Evolutionary conservation across 2,888 invertebrate species (phyloP).

Genomic region (Agrilus mali): DNA sequence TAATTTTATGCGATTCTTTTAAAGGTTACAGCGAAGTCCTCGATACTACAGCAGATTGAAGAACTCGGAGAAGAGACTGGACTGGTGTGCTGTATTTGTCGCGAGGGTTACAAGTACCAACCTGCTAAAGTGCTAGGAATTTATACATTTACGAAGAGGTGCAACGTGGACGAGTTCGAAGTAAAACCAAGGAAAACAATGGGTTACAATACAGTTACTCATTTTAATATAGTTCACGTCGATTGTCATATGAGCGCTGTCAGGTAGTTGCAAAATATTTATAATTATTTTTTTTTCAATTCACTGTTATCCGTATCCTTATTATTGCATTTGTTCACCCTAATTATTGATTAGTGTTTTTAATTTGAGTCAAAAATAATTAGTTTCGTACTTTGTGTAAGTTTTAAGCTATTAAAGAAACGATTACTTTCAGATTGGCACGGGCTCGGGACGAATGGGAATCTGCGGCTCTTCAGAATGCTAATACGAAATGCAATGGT

Average conservation of each 20-base stretch:
- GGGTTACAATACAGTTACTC: constrained; percentile 89
- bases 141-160: constrained; percentile 93
- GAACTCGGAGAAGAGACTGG: constrained; percentile 93
- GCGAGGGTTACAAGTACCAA: constrained; percentile 94
- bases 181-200: constrained; percentile 76
- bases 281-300: not conserved
- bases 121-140: constrained; percentile 88
- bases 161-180: constrained; percentile 88
- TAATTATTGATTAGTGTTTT: too few relatives aligned
- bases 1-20: not conserved
- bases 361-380: not conserved
- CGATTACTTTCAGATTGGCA: constrained; percentile 20
- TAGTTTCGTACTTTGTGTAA: too few relatives aligned
- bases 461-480: constrained; percentile 93
- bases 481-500: constrained; percentile 95
- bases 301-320: not conserved
- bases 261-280: constrained; percentile 37
- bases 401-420: not conserved
- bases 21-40: constrained; percentile 72
- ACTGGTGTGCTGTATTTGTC: constrained; percentile 91
- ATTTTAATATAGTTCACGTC: constrained; percentile 96
- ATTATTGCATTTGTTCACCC: not conserved
- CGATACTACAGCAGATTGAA: constrained; percentile 85
- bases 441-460: constrained; percentile 88
- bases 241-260: constrained; percentile 98